Evolutionary conservation across 2,113 vertebrate genomes (phyloP), one percentile per base, ranked within the genome.

Genomic region (Heterotilapia buettikoferi): DNA sequence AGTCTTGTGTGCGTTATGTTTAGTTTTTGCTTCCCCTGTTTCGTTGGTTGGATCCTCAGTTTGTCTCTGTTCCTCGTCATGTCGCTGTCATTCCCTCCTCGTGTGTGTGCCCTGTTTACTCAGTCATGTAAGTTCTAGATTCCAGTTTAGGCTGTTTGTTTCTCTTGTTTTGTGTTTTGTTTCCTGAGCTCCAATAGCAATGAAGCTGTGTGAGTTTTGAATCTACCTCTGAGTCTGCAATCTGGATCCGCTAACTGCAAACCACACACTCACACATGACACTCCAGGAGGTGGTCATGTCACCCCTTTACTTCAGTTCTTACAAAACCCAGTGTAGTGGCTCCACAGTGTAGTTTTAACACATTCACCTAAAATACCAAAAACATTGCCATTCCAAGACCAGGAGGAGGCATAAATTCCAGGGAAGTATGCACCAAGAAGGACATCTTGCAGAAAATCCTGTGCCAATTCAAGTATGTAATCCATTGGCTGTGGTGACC

Each of bases 11-110:
- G 59, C 0, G 4, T 61, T 61, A 61, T 4, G 59, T 63, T 63
- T 63, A 36, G 59, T 36, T 63, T 63, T 63, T 36, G 18, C 18
- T 36, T 63, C 31, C 31, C 31, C 29, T 33, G 31, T 63, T 63
- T 3, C 2, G 2, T 63, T 63, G 9, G 59, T 63, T 63, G 18
- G 9, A 63, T 63, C 59, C 59, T 36, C 16, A 36, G 59, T 63
- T 33, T 63, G 31, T 63, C 16, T 63, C 16, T 0, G 0, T 63
- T 63, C 59, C 59, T 11, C 1, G 2, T 11, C 2, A 0, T 36
- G 6, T 36, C 18, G 2, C 59, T 4, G 59, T 36, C 59, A 63
- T 0, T 63, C 31, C 31, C 59, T 36, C 31, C 31, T 63, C 11
- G 31, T n/a, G 29, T 14, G 59, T 0, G 16, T 6, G 6, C 0